A percentile compares a stretch with the other conserved stretches of the same genome.
phyloP scores from a whole-genome alignment of 2,113 vertebrate species.

The Phylloscopus trochilus region DNA sequence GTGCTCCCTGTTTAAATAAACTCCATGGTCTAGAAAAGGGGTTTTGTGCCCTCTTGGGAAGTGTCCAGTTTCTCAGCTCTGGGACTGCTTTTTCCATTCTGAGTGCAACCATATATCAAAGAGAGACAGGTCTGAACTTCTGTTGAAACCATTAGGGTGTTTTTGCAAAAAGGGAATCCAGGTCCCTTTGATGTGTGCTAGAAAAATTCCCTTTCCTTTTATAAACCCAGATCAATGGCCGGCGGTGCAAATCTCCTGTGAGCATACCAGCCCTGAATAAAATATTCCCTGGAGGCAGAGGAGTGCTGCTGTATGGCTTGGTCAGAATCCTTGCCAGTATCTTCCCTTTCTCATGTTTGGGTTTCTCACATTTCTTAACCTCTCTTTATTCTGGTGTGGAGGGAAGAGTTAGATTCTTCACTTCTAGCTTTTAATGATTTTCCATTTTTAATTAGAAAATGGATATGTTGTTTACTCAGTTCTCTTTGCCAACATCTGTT shows the following conservation, averaged over 20 bases:
- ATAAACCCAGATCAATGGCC: conserved; percentile 65
- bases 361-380: neutral
- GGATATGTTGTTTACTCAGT: neutral
- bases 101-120: conserved; percentile 68
- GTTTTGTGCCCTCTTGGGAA: conserved; percentile 53
- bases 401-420: neutral
- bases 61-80: conserved; percentile 41
- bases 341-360: conserved; percentile 8
- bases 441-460: neutral
- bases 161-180: conserved; percentile 68
- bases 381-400: neutral
- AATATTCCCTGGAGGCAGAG: conserved; percentile 35
- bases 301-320: neutral
- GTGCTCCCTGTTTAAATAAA: conserved; percentile 37
- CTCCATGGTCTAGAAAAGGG: conserved; percentile 33
- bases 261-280: conserved; percentile 48
- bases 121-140: conserved; percentile 69
- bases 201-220: conserved; percentile 66
- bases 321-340: neutral
- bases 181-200: conserved; percentile 73
- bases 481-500: neutral
- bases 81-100: conserved; percentile 59
- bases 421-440: neutral
- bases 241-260: conserved; percentile 26
- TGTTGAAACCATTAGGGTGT: conserved; percentile 73